Evolutionary conservation across 2,113 vertebrate genomes (phyloP), one percentile per base, ranked within the genome.

Genomic region (Microcebus murinus): DNA sequence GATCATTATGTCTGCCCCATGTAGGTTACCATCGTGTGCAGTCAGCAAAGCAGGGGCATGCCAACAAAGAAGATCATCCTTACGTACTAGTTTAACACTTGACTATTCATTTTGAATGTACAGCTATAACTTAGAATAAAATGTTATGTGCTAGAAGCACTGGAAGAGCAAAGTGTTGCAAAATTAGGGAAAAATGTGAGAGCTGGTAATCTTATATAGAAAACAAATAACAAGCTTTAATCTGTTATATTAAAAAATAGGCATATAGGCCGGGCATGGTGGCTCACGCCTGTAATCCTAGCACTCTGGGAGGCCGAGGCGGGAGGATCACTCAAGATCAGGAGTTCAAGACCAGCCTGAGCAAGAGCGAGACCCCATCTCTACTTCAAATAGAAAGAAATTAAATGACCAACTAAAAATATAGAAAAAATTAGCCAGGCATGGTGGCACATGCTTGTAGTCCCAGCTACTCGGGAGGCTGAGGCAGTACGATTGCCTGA

Each of bases 151-250:
- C 18, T 88, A 1, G 11, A 67, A 90, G 82, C 57, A 82, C 4
- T 70, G 1, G 74, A 94, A 97, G 67, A 90, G 25, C 31, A 87
- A 91, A 79, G 42, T 76, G 31, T 50, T 70, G 23, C 31, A 87
- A 84, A 95, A 70, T 52, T 65, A 70, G 71, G 36, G 20, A 88
- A 89, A 81, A 89, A 0, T 81, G 21, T 80, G 42, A 83, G 93
- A 61, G 80, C 31, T 55, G 29, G 12, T 91, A 36, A 34, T n/a
- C 12, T 81, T 45, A 34, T 27, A 68, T 4, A 29, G 10, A 85
- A 95, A 82, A 85, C 15, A 59, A 70, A 39, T 27, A 55, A 63
- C 20, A 89, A 74, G 48, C 68, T 61, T 82, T 61, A 85, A 88
- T 31, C 79, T 65, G 3, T 85, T 87, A 88, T 74, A 88, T 57